Evolutionary conservation across 2,113 vertebrate genomes (phyloP), one percentile per base, ranked within the genome.

Genomic region (Collichthys lucidus): DNA sequence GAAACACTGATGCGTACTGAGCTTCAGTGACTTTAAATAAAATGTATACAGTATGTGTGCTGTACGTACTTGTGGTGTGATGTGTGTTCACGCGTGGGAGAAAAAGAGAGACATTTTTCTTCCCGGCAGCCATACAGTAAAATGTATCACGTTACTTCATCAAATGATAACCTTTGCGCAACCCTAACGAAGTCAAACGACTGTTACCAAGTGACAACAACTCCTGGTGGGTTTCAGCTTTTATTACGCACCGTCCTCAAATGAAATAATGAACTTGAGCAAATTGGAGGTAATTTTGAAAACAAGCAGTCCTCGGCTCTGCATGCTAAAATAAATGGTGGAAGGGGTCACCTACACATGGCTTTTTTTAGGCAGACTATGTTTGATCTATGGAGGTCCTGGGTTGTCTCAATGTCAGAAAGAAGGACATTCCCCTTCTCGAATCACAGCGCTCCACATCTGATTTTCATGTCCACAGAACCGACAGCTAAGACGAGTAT

Each of bases 381-480:
- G 84, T 90, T 92, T 94, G 92, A 94, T 95, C 90, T 92, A 92
- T 90, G 80, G 86, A 84, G 86, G 85, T 77, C 89, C 91, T 93
- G 87, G 87, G 74, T 84, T 93, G 86, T 86, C 77, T 94, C 93
- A 95, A 86, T 93, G 92, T 94, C 89, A 91, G 65, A 61, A 49
- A 62, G 77, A 91, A 93, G 87, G 92, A 89, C 88, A 82, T 84
- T 87, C 85, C 85, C 83, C 79, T 69, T 86, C 70, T 77, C 74
- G 77, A 80, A 93, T 89, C 80, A 31, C 66, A 85, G 62, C 5
- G 29, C 65, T 82, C 71, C 77, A 81, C 80, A 76, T 79, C 63
- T 77, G 86, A 85, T 69, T 74, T 82, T 79, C 68, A 82, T 65
- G 76, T 87, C 77, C 44, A 64, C 55, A 57, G 63, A 67, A 52